phyloP scores from a whole-genome alignment of 2,797 vertebrate species.

The Gadopsis marmoratus region DNA sequence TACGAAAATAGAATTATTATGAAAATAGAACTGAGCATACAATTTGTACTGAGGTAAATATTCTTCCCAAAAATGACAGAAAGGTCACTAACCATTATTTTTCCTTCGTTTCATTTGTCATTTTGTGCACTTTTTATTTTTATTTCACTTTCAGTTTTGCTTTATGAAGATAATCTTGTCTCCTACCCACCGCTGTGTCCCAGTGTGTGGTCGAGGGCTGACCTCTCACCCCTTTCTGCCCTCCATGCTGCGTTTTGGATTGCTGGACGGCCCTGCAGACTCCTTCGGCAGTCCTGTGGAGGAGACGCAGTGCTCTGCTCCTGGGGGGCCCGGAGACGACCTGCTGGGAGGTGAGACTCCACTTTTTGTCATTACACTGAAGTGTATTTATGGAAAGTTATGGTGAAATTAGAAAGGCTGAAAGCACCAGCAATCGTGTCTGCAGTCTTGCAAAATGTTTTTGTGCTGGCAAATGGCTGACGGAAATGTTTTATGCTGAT shows the following conservation, averaged over 20 bases:
- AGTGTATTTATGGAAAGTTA: background rate
- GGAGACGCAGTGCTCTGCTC: slow-evolving; percentile 87
- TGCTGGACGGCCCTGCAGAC: slow-evolving; percentile 82
- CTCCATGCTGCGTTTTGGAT: slow-evolving; percentile 83
- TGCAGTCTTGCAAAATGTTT: background rate
- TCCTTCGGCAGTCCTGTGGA: slow-evolving; percentile 89
- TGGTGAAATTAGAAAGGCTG: background rate
- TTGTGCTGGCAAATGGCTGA: slow-evolving; percentile 16
- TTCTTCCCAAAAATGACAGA: background rate
- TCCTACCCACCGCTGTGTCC: slow-evolving; percentile 44
- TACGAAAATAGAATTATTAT: background rate
- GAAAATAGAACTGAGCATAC: background rate
- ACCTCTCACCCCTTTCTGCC: slow-evolving; percentile 77
- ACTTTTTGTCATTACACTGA: background rate
- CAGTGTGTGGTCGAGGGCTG: slow-evolving; percentile 69
- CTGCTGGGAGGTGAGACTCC: slow-evolving; percentile 91
- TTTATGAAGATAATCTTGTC: slow-evolving; percentile 19
- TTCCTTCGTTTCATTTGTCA: background rate
- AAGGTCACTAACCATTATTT: background rate
- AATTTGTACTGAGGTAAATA: background rate
- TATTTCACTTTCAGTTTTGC: background rate
- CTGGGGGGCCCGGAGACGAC: slow-evolving; percentile 90
- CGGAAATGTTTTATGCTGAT: slow-evolving; percentile 42
- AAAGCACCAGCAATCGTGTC: background rate
- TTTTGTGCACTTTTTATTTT: background rate